phyloP scores from a whole-genome alignment of 2,888 invertebrate species.

The Spodoptera littoralis region DNA sequence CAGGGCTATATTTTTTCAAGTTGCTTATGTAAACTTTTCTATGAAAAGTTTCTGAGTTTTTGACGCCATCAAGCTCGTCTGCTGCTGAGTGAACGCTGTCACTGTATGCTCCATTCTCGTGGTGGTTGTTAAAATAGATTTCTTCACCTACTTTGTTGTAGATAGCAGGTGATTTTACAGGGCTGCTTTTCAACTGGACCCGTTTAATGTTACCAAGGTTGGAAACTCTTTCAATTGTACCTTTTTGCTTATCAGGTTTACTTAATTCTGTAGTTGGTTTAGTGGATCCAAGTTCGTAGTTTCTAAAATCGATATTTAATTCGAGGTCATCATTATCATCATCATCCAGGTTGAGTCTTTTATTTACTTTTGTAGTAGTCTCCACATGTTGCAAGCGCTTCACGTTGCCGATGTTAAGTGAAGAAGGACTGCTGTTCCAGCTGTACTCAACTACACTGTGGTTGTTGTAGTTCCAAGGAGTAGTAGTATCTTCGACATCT shows the following conservation, averaged over 20 bases:
- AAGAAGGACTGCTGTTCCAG: constrained; percentile 40
- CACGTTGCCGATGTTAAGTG: constrained; percentile 18
- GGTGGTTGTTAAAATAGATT: constrained; percentile 4
- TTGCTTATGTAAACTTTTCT: constrained; percentile 39
- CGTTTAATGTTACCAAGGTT: constrained; percentile 68
- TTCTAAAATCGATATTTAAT: constrained; percentile 14
- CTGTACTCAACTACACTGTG: constrained; percentile 62
- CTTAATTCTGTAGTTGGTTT: constrained; percentile 13
- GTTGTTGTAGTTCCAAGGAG: constrained; percentile 58
- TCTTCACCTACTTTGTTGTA: constrained; percentile 26
- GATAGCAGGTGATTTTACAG: constrained; percentile 63
- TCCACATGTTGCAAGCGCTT: constrained; percentile 23
- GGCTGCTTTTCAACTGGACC: constrained; percentile 59
- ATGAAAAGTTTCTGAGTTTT: constrained; percentile 8
- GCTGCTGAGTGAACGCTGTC: constrained; percentile 1
- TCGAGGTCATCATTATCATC: constrained; percentile 30
- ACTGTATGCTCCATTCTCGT: constrained; percentile 13
- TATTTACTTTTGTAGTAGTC: constrained; percentile 12
- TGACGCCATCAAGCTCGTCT: constrained; percentile 10
- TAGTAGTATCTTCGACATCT: constrained; percentile 38
- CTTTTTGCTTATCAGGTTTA: constrained; percentile 40
- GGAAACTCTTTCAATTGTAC: constrained; percentile 65
- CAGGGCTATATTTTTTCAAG: constrained; percentile 20
- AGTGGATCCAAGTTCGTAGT: constrained; percentile 20
- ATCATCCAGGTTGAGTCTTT: constrained; percentile 10